These are phyloP conservation scores for Xyliphius kryptos DNA, from an alignment of 2,113 vertebrate genomes.

Conservation along the genomic window DNA sequence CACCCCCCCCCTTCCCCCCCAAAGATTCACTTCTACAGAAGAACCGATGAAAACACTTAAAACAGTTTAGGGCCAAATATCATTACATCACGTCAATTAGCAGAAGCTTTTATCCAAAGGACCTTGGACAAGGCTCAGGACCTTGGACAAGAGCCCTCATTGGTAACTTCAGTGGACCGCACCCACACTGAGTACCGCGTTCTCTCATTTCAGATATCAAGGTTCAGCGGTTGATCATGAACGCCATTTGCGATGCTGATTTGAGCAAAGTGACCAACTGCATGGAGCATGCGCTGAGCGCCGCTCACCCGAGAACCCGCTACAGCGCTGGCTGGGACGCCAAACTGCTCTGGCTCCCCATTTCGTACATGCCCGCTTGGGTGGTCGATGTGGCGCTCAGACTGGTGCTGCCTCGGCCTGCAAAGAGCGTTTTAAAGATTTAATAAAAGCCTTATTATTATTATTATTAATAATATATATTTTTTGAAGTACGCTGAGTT, in stretches of 20 bases:
- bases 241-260: slow-evolving; percentile 73
- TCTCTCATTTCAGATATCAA: slow-evolving; percentile 64
- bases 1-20: too few relatives aligned
- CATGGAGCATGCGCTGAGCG: slow-evolving; percentile 80
- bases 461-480: background rate
- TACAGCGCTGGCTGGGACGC: slow-evolving; percentile 94
- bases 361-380: slow-evolving; percentile 82
- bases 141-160: too few relatives aligned
- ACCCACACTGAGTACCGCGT: background rate
- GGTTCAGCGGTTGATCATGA: slow-evolving; percentile 77
- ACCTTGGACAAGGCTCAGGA: too few relatives aligned
- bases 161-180: background rate
- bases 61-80: too few relatives aligned
- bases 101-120: too few relatives aligned
- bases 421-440: slow-evolving; percentile 55
- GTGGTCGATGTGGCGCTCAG: slow-evolving; percentile 72
- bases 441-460: background rate
- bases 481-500: too few relatives aligned
- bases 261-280: slow-evolving; percentile 80
- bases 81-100: too few relatives aligned
- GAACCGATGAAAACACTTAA: too few relatives aligned
- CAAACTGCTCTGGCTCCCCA: slow-evolving; percentile 86
- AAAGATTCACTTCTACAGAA: too few relatives aligned
- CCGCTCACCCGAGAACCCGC: slow-evolving; percentile 74
- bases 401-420: slow-evolving; percentile 76